These are phyloP conservation scores for Myotis planiceps DNA, from an alignment of 2,797 vertebrate species.

Conservation along the genomic window DNA sequence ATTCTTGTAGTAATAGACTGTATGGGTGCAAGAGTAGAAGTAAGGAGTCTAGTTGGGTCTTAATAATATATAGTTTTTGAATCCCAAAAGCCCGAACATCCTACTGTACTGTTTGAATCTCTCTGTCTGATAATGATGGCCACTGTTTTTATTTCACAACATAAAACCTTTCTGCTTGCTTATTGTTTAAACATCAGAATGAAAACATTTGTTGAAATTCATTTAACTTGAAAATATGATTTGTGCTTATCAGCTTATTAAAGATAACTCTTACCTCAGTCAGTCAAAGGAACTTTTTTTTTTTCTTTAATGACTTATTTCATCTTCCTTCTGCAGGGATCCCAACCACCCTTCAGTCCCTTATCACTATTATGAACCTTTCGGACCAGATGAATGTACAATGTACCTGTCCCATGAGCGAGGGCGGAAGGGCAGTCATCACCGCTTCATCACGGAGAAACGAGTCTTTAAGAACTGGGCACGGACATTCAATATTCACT, in stretches of 20 bases:
- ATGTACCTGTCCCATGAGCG: constrained; percentile 99
- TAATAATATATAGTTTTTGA: not conserved
- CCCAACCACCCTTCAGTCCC: constrained; percentile 93
- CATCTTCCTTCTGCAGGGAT: constrained; percentile 88
- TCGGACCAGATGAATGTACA: constrained; percentile 95
- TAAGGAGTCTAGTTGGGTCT: not conserved
- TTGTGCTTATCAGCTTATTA: constrained; percentile 68
- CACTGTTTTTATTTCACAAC: not conserved
- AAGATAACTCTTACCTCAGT: constrained; percentile 71
- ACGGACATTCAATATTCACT: constrained; percentile 95
- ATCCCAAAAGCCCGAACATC: not conserved
- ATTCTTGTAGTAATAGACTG: not conserved
- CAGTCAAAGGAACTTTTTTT: not conserved
- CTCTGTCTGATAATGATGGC: not conserved
- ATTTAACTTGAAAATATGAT: constrained; percentile 57
- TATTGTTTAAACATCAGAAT: constrained; percentile 59
- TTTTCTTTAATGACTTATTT: constrained; percentile 32
- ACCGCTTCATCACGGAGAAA: constrained; percentile 99
- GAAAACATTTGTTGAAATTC: constrained; percentile 30
- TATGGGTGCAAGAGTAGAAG: not conserved
- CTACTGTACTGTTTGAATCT: not conserved
- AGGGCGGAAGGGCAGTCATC: constrained; percentile 96
- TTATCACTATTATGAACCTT: constrained; percentile 97
- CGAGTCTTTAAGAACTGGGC: constrained; percentile 97
- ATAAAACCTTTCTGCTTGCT: not conserved